Evolutionary conservation across 2,113 vertebrate genomes (phyloP), one percentile per base, ranked within the genome.

Genomic region (Ophthalmotilapia sp.): DNA sequence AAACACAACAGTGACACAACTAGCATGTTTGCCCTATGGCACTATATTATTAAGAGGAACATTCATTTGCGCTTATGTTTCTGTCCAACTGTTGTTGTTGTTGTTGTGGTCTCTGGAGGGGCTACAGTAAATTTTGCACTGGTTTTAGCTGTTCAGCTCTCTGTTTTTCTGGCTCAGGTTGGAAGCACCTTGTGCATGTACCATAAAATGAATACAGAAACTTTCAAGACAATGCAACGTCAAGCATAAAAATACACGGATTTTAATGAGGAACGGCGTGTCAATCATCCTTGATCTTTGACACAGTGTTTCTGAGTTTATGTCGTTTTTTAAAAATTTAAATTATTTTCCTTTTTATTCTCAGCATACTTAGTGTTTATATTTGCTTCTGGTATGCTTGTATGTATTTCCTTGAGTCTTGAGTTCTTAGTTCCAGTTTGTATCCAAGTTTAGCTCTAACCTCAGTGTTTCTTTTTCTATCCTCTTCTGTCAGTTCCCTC

Each of bases 281-380:
- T 73, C 21, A 42, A 42, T 73, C 21, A 42, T 73, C 13, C 1
- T 17, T 23, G 38, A 2, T 70, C 65, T 45, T 45, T 70, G n/a
- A 70, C 38, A 21, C 5, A 70, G 11, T 26, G 62, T 14, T 70
- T 42, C 36, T 70, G 36, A 68, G 36, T 70, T 68, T 40, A 60
- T 60, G 56, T 6, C 0, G 0, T 29, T 17, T 51, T 51, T 49
- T 17, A 3, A 5, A 1, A 1, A n/a, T 19, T 10, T 10, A 6
- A 60, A 60, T 60, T 73, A 4, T 26, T 73, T 73, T 45, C 21
- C 26, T 42, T 3, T 70, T 70, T 14, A 70, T 70, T 70, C 62
- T 42, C 11, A 6, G 62, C 40, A 45, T 17, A 6, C 13, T 26
- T 26, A 15, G n/a, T 70, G 13, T 70, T 70, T 26, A 70, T 26